Evolutionary conservation across 2,888 invertebrate species (phyloP).

Genomic region (Acanthosepion pharaonis): DNA sequence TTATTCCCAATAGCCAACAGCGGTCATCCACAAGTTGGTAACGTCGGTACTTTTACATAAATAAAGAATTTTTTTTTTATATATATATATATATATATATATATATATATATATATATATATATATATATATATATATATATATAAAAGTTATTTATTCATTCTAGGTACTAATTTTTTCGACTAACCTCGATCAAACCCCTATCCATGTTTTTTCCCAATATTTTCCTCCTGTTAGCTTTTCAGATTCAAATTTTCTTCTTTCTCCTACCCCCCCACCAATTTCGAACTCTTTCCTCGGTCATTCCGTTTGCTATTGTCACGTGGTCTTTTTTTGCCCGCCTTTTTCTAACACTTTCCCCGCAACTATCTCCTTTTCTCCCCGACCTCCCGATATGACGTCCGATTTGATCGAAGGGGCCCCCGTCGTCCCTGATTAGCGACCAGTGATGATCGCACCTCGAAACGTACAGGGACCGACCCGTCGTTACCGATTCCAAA

Average conservation of each 20-base stretch:
- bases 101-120: too few relatives aligned
- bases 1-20: too few relatives aligned
- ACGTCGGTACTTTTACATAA: too few relatives aligned
- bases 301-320: background rate
- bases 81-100: too few relatives aligned
- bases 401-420: background rate
- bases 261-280: background rate
- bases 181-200: background rate
- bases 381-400: background rate
- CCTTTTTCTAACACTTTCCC: background rate
- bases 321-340: background rate
- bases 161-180: too few relatives aligned
- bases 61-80: too few relatives aligned
- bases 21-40: too few relatives aligned
- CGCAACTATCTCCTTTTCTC: background rate
- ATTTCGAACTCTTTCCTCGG: background rate
- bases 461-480: background rate
- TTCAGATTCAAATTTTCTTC: too few relatives aligned
- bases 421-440: background rate
- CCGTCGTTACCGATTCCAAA: background rate
- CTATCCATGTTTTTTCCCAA: background rate
- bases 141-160: too few relatives aligned
- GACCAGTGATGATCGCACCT: background rate
- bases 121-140: too few relatives aligned
- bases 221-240: background rate